Evolutionary conservation across 2,888 invertebrate genomes (phyloP).

Genomic region (Athalia rosae): DNA sequence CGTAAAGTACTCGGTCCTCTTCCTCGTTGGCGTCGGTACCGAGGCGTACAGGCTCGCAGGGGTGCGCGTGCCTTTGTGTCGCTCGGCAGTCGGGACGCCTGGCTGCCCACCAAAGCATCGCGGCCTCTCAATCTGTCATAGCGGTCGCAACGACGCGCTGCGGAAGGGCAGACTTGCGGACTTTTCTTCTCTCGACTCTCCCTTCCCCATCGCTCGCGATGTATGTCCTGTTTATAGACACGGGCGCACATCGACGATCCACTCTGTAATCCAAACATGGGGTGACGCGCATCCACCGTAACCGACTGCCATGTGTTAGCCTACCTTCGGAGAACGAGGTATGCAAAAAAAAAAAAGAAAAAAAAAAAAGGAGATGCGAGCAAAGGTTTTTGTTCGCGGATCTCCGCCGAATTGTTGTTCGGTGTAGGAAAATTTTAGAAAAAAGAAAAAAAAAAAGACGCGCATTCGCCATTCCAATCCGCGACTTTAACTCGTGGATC

Average conservation of each 20-base stretch:
- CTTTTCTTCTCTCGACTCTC: conserved; percentile 47
- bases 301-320: conserved; percentile 69
- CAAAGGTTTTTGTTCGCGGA: too few species aligned
- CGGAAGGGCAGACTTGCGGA: conserved; percentile 52
- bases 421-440: too few species aligned
- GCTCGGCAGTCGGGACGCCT: conserved; percentile 63
- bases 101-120: conserved; percentile 65
- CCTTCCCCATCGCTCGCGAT: conserved; percentile 43
- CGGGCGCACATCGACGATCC: conserved; percentile 57
- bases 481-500: too few species aligned
- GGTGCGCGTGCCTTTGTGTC: conserved; percentile 33
- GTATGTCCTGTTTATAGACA: conserved; percentile 66
- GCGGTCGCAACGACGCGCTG: conserved; percentile 57
- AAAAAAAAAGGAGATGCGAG: not conserved
- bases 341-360: not conserved
- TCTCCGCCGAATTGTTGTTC: too few species aligned
- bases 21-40: conserved; percentile 13
- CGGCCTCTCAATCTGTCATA: conserved; percentile 64
- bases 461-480: too few species aligned
- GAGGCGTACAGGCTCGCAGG: conserved; percentile 19
- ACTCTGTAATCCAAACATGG: conserved; percentile 70
- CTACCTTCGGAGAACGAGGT: conserved; percentile 28
- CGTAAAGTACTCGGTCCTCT: conserved; percentile 5
- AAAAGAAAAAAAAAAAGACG: too few species aligned
- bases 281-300: conserved; percentile 67